Evolutionary conservation across 2,113 vertebrate species (phyloP), one percentile per base, ranked within the genome.

Genomic region (Cynoglossus semilaevis): DNA sequence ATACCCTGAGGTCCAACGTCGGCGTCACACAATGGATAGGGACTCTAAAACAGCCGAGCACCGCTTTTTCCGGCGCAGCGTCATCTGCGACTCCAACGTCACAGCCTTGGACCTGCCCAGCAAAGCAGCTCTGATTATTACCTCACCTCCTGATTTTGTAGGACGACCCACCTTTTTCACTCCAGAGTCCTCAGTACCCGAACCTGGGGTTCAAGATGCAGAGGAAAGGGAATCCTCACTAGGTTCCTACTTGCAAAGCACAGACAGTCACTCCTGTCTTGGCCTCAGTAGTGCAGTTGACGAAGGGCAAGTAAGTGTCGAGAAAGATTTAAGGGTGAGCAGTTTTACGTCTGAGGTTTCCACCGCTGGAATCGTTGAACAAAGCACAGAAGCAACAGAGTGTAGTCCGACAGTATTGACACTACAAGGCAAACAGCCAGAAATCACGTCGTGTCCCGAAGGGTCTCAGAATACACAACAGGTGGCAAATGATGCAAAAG

Each of bases 11-110:
- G 94, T 97, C 80, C 93, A 91, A 35, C 93, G 94, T 1, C 93
- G 96, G 61, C 94, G 96, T 58, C 96, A 98, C 89, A 99, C 96
- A 0, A 96, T 98, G 96, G 96, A 99, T 72, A 93, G 95, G 85
- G 96, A 98, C 90, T 94, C 93, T 56, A 95, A 94, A 74, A 49
- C 92, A 13, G 92, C 92, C 0, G 95, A 99, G 83, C 96, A 99
- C 82, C 93, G 96, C 17, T 98, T 99, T 77, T 97, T 99, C 82
- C 93, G 96, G 43, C 95, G 96, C 51, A 98, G 96, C 58, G 96
- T 99, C 74, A 97, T 99, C 70, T 98, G 96, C 61, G 96, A 99
- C 82, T 99, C 96, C 11, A 98, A 96, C 3, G 94, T 92, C 37
- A 98, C 96, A 0, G 96, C 96, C 17, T 66, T 98, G 79, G 96